phyloP scores from a whole-genome alignment of 2,888 invertebrate genomes.

The Bombylius discolor region DNA sequence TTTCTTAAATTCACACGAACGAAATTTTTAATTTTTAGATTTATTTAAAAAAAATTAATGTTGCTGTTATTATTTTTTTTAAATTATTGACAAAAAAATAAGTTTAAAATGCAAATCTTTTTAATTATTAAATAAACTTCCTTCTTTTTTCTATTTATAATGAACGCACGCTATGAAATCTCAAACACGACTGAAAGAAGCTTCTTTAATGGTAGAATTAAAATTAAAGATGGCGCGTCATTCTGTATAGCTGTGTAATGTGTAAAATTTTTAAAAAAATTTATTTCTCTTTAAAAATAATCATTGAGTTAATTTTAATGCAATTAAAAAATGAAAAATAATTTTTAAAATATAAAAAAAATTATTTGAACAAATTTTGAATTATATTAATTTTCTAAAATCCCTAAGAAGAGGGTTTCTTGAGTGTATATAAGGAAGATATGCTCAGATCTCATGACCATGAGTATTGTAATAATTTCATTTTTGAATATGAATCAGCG shows the following conservation, averaged over 20 bases:
- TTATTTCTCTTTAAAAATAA: slow-evolving; percentile 17
- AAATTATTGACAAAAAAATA: too few relatives aligned
- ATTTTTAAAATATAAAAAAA: slow-evolving; percentile 15
- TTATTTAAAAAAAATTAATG: too few relatives aligned
- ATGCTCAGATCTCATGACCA: slow-evolving; percentile 33
- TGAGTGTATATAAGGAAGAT: slow-evolving; percentile 44
- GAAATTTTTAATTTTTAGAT: too few relatives aligned
- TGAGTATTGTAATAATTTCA: slow-evolving; percentile 23
- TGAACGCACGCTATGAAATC: slow-evolving; percentile 40
- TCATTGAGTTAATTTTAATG: slow-evolving; percentile 11
- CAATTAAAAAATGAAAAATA: slow-evolving; percentile 7
- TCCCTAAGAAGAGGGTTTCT: slow-evolving; percentile 49
- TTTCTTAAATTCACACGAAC: too few relatives aligned
- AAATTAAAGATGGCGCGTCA: slow-evolving; percentile 58
- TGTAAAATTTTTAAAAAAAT: slow-evolving; percentile 17
- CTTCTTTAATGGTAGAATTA: slow-evolving; percentile 50
- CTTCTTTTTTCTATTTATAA: not conserved
- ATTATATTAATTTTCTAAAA: slow-evolving; percentile 26
- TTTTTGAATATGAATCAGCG: too few relatives aligned
- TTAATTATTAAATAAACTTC: slow-evolving; percentile 1
- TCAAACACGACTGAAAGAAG: slow-evolving; percentile 48
- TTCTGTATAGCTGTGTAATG: slow-evolving; percentile 23
- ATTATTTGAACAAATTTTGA: slow-evolving; percentile 15
- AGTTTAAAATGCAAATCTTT: not conserved
- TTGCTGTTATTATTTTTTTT: too few relatives aligned